Conservation (phyloP, 1,140 invertebrate genomes). For the Cataglyphis hispanica region DNA sequence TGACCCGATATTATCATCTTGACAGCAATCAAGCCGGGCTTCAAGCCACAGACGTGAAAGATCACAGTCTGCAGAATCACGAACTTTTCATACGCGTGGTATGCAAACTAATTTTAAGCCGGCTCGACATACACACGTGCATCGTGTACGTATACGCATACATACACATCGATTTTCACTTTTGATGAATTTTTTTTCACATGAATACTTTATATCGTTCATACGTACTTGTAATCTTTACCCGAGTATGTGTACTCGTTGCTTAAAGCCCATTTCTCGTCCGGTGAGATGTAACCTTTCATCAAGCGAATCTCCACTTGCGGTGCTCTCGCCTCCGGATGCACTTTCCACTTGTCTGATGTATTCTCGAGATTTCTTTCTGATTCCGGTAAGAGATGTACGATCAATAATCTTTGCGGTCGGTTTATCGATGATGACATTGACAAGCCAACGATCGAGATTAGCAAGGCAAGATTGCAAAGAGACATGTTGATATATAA, state of each 20-base stretch:
- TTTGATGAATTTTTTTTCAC: background rate
- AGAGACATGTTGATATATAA: constrained; percentile 12
- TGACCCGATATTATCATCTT: no score
- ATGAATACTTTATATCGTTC: background rate
- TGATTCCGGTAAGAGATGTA: background rate
- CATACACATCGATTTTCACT: no score
- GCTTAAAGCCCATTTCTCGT: background rate
- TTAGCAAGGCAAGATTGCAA: background rate
- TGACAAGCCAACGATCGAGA: background rate
- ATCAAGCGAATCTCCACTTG: constrained; percentile 16
- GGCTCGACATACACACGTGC: no score
- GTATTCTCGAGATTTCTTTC: background rate
- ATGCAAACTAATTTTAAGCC: background rate
- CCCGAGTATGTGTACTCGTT: constrained; percentile 31
- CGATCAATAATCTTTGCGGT: background rate
- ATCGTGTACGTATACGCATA: no score
- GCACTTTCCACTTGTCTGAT: background rate
- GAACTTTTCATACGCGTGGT: no score
- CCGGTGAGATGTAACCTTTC: background rate
- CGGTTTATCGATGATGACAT: background rate
- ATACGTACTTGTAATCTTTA: constrained; percentile 31
- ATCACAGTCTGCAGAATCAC: no score
- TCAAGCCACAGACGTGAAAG: no score
- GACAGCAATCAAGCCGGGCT: no score
- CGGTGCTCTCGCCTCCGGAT: background rate